These are phyloP conservation scores for Montipora efflorescens DNA, from an alignment of 64 coral and sea anemone species.

Conservation along the genomic window DNA sequence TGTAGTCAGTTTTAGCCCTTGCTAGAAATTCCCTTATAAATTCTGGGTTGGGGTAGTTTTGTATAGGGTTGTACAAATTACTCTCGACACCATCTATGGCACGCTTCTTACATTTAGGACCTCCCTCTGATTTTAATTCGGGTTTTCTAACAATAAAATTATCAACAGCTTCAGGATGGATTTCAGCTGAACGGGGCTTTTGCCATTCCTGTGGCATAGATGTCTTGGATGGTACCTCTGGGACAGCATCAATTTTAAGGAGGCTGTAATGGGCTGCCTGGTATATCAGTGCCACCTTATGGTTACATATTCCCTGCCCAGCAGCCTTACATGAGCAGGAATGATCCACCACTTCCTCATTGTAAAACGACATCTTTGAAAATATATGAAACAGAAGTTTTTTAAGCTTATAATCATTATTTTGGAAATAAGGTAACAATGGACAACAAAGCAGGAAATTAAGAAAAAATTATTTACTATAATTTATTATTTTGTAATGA, in stretches of 20 bases:
- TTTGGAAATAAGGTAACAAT: too few relatives aligned
- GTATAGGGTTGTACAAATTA: slow-evolving; percentile 49
- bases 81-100: slow-evolving; percentile 57
- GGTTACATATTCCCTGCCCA: slow-evolving; percentile 64
- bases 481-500: too few relatives aligned
- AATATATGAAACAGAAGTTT: not conserved
- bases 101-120: slow-evolving; percentile 1
- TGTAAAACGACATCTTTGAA: not conserved
- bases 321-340: slow-evolving; percentile 61
- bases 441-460: too few relatives aligned
- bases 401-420: not conserved
- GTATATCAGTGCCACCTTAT: slow-evolving; percentile 71
- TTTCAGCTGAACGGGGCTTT: slow-evolving; percentile 51
- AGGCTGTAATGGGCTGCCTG: slow-evolving; percentile 60
- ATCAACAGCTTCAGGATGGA: slow-evolving; percentile 27
- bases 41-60: slow-evolving; percentile 10
- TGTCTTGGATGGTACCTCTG: slow-evolving; percentile 65
- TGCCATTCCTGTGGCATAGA: slow-evolving; percentile 73
- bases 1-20: slow-evolving; percentile 22
- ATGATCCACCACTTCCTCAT: not conserved
- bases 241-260: slow-evolving; percentile 39
- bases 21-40: slow-evolving; percentile 49
- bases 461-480: too few relatives aligned
- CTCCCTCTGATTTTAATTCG: slow-evolving; percentile 1
- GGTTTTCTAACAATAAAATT: slow-evolving; percentile 29